Evolutionary conservation across 2,113 vertebrate species (phyloP).

Genomic region (Lepus europaeus): DNA sequence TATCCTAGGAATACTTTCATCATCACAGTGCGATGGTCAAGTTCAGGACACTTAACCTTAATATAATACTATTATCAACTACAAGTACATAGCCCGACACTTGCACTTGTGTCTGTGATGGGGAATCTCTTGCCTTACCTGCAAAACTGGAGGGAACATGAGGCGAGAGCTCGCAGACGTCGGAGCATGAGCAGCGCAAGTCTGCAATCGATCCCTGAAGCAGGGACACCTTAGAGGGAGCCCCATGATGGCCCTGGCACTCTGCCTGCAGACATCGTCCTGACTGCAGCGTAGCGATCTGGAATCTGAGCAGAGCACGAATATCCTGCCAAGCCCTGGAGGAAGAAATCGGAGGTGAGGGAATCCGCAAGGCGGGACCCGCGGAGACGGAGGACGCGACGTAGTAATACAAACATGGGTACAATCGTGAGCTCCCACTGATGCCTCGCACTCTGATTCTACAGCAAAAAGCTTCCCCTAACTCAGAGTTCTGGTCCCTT

Average conservation of each 20-base stretch:
- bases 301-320: background rate
- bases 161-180: background rate
- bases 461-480: background rate
- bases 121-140: background rate
- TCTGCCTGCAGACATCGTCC: background rate
- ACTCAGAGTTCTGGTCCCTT: background rate
- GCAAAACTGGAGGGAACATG: background rate
- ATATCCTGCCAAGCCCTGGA: background rate
- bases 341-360: background rate
- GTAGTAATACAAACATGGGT: background rate
- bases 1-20: background rate
- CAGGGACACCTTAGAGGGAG: background rate
- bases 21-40: background rate
- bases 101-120: background rate
- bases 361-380: background rate
- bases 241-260: background rate
- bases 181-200: background rate
- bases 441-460: background rate
- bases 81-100: background rate
- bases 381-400: background rate
- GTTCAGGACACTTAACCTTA: constrained; percentile 20
- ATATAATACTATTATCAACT: background rate
- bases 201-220: background rate
- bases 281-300: background rate
- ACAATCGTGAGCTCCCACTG: background rate